Conservation (phyloP, 2,888 invertebrate species). For the Thereva nobilitata region DNA sequence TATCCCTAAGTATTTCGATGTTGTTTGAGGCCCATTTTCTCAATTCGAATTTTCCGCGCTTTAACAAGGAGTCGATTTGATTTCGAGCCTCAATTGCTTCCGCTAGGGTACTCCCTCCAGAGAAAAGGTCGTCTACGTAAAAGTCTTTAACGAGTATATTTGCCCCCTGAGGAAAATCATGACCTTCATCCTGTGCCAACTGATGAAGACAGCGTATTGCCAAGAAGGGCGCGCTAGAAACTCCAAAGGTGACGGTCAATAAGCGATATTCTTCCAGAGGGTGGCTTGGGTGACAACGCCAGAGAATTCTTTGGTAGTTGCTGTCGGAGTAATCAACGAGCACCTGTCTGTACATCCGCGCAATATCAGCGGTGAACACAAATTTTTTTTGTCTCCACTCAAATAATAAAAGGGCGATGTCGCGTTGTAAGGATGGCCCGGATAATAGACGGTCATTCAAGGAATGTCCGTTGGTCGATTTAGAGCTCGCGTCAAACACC, state of each 20-base stretch:
- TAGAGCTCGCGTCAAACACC: constrained; percentile 1
- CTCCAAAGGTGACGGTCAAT: constrained; percentile 20
- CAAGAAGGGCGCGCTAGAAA: constrained; percentile 15
- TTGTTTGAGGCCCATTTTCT: constrained; percentile 1
- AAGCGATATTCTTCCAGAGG: constrained; percentile 54
- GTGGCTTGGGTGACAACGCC: constrained; percentile 21
- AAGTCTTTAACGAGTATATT: constrained; percentile 40
- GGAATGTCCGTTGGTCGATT: background rate
- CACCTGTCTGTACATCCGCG: constrained; percentile 37
- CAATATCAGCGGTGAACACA: constrained; percentile 45
- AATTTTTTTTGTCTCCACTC: constrained; percentile 29
- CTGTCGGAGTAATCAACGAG: constrained; percentile 2
- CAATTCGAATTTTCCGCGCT: background rate
- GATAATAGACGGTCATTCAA: constrained; percentile 3
- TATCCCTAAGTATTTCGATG: background rate
- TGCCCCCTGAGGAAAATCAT: constrained; percentile 13
- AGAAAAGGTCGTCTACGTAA: constrained; percentile 43
- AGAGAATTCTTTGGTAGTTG: constrained; percentile 21
- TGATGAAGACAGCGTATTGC: background rate
- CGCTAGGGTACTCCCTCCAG: constrained; percentile 33
- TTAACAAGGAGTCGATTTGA: background rate
- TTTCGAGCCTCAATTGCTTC: constrained; percentile 7
- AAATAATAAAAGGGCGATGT: constrained; percentile 21
- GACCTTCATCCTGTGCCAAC: constrained; percentile 3
- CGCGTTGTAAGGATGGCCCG: constrained; percentile 37